These are phyloP conservation scores for Psittacula cyanocephala DNA, from an alignment of 2,113 vertebrate species.

Conservation along the genomic window DNA sequence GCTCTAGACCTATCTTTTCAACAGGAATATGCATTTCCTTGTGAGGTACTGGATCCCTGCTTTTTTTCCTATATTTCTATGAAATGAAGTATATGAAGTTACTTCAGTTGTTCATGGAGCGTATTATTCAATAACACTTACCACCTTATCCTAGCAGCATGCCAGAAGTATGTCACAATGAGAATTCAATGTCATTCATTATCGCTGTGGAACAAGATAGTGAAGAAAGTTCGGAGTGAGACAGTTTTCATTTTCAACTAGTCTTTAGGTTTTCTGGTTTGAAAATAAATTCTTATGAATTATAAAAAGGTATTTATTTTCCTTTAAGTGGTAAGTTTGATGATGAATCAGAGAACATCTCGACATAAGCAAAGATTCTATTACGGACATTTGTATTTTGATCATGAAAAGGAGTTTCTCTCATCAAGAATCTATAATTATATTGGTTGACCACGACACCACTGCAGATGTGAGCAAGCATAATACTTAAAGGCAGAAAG, in stretches of 20 bases:
- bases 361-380: not conserved
- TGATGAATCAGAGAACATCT: not conserved
- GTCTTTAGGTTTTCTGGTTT: not conserved
- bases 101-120: not conserved
- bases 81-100: not conserved
- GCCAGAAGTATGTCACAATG: not conserved
- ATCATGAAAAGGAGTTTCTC: slow-evolving; percentile 16
- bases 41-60: not conserved
- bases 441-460: not conserved
- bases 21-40: not conserved
- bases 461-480: not conserved
- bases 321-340: not conserved
- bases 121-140: not conserved
- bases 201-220: not conserved
- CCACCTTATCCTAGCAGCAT: not conserved
- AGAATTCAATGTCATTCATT: not conserved
- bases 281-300: not conserved
- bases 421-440: slow-evolving; percentile 17
- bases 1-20: not conserved
- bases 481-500: not conserved
- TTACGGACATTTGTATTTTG: not conserved
- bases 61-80: not conserved
- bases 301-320: not conserved
- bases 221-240: not conserved
- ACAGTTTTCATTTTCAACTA: not conserved